Percentiles rank a stretch among this genome's conserved stretches.
These are phyloP conservation scores for Escarpia spicata DNA, from an alignment of 2,888 invertebrate genomes.

Conservation along the genomic window DNA sequence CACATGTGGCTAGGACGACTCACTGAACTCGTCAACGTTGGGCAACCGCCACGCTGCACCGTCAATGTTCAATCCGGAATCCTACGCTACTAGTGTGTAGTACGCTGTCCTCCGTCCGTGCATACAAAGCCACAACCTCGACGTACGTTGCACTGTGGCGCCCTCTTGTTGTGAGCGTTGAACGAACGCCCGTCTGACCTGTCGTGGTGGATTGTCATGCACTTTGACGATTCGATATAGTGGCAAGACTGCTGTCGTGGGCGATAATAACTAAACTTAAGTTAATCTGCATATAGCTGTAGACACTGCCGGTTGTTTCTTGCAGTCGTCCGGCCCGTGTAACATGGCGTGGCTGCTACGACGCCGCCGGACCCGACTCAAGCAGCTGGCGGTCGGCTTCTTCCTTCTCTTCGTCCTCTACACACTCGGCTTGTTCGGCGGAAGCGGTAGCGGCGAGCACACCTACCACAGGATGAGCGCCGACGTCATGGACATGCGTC, in stretches of 20 bases:
- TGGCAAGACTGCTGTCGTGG: not conserved
- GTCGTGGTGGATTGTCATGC: not conserved
- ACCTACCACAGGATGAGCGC: not conserved
- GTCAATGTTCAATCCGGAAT: not conserved
- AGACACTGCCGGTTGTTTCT: not conserved
- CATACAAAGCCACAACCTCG: not conserved
- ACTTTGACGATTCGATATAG: not conserved
- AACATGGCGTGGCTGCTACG: not conserved
- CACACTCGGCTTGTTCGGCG: not conserved
- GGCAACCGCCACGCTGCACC: not conserved
- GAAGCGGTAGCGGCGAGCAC: not conserved
- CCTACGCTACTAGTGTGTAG: not conserved
- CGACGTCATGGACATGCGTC: constrained; percentile 30
- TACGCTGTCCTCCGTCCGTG: not conserved
- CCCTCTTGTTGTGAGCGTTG: not conserved
- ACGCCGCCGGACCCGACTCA: not conserved
- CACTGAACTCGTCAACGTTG: not conserved
- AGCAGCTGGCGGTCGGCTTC: not conserved
- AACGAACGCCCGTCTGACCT: not conserved
- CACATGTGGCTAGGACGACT: not conserved
- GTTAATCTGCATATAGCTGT: not conserved
- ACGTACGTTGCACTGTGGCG: not conserved
- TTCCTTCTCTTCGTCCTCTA: not conserved
- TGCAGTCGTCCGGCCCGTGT: not conserved
- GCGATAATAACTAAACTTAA: not conserved